Conservation (phyloP, 2,797 vertebrate species). For the Lophotriccus pileatus region DNA sequence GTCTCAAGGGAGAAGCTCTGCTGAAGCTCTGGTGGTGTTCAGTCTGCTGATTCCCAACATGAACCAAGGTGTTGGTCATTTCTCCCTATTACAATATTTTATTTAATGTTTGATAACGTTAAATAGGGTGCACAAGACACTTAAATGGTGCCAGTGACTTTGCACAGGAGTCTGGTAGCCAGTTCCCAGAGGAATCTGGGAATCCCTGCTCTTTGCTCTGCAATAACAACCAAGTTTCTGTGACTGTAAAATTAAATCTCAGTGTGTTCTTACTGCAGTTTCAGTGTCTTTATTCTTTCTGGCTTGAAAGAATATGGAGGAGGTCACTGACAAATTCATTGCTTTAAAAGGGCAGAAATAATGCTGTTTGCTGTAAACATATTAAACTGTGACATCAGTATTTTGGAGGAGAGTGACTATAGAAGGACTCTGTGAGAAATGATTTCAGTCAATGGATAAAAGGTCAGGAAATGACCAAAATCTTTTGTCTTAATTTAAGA, state of each 20-base stretch:
- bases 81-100: not conserved
- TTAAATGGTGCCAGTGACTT: not conserved
- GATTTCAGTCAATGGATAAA: not conserved
- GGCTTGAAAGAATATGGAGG: not conserved
- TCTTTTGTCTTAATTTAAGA: not conserved
- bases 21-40: not conserved
- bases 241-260: not conserved
- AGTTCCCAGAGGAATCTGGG: not conserved
- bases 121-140: not conserved
- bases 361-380: not conserved
- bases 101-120: not conserved
- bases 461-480: not conserved
- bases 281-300: not conserved
- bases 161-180: not conserved
- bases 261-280: not conserved
- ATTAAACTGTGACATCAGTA: not conserved
- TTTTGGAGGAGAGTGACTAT: not conserved
- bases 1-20: not conserved
- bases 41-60: not conserved
- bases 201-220: not conserved
- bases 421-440: not conserved
- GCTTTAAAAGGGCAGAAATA: not conserved
- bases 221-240: not conserved
- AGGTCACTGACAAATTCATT: not conserved
- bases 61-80: not conserved